Conservation (phyloP, 2,797 vertebrate species). For the Halcyon leucocephala region DNA sequence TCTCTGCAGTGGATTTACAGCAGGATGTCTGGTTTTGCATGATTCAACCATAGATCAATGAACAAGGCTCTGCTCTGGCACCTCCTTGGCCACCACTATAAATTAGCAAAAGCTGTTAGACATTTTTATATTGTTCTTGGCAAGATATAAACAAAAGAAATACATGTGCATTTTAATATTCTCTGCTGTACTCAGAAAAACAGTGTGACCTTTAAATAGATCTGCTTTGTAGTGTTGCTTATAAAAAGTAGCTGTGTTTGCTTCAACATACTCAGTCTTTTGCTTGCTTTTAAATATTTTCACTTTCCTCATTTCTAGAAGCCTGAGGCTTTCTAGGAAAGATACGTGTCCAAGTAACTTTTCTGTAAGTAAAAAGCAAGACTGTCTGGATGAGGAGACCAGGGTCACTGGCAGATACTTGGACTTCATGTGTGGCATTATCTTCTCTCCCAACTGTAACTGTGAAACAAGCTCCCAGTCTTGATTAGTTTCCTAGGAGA, state of each 20-base stretch:
- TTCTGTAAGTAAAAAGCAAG: not conserved
- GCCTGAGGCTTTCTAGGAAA: conserved; percentile 1
- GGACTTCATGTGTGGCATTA: not conserved
- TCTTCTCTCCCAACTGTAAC: fast-evolving
- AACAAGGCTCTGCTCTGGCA: conserved; percentile 47
- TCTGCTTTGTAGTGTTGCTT: conserved; percentile 11
- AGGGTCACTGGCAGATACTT: not conserved
- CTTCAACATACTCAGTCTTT: not conserved
- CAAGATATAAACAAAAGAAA: conserved; percentile 14
- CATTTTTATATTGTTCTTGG: conserved; percentile 55
- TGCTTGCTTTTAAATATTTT: conserved; percentile 13
- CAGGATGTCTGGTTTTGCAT: conserved; percentile 31
- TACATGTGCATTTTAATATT: not conserved
- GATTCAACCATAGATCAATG: conserved; percentile 50
- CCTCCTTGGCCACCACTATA: conserved; percentile 19
- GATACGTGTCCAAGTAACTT: not conserved
- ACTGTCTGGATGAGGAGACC: not conserved
- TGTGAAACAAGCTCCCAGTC: not conserved
- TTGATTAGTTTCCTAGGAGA: not conserved
- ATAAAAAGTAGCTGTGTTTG: not conserved
- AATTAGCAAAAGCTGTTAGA: conserved; percentile 35
- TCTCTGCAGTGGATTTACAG: conserved; percentile 56
- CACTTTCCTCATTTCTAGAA: not conserved
- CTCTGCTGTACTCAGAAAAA: not conserved
- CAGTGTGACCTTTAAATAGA: not conserved